Percentiles rank a stretch among this genome's conserved stretches.
These are phyloP conservation scores for Andrena flavipes DNA, from an alignment of 2,888 invertebrate genomes.

Conservation along the genomic window DNA sequence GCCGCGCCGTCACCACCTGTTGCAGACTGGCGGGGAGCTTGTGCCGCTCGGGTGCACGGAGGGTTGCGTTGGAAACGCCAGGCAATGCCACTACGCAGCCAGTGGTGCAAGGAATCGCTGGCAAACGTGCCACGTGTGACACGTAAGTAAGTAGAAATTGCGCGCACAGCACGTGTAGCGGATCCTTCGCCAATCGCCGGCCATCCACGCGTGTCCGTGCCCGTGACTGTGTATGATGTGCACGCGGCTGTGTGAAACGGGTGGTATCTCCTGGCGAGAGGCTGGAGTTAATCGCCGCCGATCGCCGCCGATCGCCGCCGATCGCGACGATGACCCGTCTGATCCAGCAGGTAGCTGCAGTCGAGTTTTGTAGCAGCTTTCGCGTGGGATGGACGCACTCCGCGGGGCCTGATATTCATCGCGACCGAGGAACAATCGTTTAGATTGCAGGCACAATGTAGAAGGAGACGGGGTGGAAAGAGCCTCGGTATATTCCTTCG, in stretches of 20 bases:
- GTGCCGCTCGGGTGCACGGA: constrained; percentile 2
- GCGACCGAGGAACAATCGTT: no score
- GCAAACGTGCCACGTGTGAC: constrained; percentile 31
- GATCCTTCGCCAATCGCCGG: background rate
- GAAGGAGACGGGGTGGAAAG: no score
- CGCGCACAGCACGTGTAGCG: constrained; percentile 12
- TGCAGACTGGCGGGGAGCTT: constrained; percentile 29
- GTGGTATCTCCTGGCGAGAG: constrained; percentile 2
- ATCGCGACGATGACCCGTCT: background rate
- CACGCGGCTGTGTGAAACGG: background rate
- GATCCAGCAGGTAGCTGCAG: background rate
- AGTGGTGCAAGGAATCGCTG: constrained; percentile 8
- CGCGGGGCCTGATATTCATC: no score
- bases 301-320: background rate
- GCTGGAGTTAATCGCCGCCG: background rate
- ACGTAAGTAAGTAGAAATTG: constrained; percentile 12
- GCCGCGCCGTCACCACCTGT: constrained; percentile 46
- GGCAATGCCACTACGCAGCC: background rate
- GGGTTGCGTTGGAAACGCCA: constrained; percentile 5
- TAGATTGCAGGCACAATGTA: no score
- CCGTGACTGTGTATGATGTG: background rate
- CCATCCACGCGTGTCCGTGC: background rate
- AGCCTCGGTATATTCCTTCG: no score
- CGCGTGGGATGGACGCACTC: background rate
- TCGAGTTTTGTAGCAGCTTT: background rate